These are phyloP conservation scores for Phacellophora camtschatica DNA, from an alignment of 30 jellyfish, hydroid and myxozoan genomes.

Conservation along the genomic window DNA sequence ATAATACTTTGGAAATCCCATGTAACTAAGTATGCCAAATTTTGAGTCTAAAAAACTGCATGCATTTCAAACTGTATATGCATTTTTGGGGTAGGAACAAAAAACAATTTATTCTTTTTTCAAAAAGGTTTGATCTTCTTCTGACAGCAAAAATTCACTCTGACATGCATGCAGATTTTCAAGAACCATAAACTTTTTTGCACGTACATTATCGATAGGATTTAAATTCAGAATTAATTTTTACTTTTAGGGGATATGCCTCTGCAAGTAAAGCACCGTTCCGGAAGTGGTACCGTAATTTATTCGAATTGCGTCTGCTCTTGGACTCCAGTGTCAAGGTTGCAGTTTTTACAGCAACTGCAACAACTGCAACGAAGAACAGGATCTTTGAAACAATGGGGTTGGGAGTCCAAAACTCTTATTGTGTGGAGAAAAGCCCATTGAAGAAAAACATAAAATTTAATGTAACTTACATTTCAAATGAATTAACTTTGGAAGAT, in stretches of 20 bases:
- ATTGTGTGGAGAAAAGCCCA: slow-evolving; percentile 48
- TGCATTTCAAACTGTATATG: too few relatives aligned
- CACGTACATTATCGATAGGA: background rate
- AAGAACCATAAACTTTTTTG: background rate
- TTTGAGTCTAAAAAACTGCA: too few relatives aligned
- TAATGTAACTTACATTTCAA: background rate
- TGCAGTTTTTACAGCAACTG: slow-evolving; percentile 53
- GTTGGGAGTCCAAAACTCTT: background rate
- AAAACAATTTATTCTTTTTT: too few relatives aligned
- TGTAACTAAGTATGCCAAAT: too few relatives aligned
- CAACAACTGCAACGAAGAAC: slow-evolving; percentile 35
- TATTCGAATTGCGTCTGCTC: slow-evolving; percentile 13
- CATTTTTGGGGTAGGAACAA: too few relatives aligned
- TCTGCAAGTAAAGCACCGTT: slow-evolving; percentile 46
- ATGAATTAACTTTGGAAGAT: slow-evolving; percentile 13
- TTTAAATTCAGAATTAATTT: background rate
- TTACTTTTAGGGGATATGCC: slow-evolving; percentile 46
- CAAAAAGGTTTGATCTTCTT: too few relatives aligned
- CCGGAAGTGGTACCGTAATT: slow-evolving; percentile 37
- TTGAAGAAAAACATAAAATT: slow-evolving; percentile 2
- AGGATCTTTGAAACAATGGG: slow-evolving; percentile 46
- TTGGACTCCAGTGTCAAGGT: slow-evolving; percentile 25
- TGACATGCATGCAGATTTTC: background rate
- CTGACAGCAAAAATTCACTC: too few relatives aligned
- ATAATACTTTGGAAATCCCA: too few relatives aligned